These are phyloP conservation scores for Mormyrus lacerda DNA, from an alignment of 2,113 vertebrate genomes.

Conservation along the genomic window DNA sequence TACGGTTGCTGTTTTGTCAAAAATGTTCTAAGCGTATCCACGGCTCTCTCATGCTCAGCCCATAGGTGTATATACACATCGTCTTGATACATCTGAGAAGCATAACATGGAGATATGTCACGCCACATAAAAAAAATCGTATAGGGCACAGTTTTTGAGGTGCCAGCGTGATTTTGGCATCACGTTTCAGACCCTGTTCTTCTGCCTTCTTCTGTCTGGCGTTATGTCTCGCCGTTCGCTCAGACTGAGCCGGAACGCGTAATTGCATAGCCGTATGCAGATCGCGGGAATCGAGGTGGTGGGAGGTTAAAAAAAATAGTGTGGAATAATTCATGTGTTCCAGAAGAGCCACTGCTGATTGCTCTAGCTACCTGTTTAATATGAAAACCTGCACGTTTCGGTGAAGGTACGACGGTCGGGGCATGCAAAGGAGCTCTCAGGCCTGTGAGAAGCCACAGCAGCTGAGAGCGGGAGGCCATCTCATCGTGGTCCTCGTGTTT, in stretches of 20 bases:
- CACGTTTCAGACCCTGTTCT: neutral
- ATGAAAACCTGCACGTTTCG: conserved; percentile 24
- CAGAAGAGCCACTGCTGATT: conserved; percentile 24
- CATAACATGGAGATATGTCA: neutral
- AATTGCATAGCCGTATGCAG: conserved; percentile 39
- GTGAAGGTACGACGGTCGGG: conserved; percentile 12
- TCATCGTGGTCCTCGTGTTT: conserved; percentile 50
- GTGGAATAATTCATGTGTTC: conserved; percentile 44
- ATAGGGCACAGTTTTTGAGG: neutral
- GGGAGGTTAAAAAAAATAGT: neutral
- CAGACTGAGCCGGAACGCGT: neutral
- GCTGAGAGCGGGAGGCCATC: conserved; percentile 49
- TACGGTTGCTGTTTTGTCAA: neutral
- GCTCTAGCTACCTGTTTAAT: conserved; percentile 47
- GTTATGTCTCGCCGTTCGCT: conserved; percentile 14
- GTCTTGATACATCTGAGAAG: neutral
- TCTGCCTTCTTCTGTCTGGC: neutral
- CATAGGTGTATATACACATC: neutral
- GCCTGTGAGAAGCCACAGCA: conserved; percentile 48
- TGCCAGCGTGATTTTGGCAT: neutral
- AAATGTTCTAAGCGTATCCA: neutral
- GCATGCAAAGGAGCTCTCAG: conserved; percentile 47
- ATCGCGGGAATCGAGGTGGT: conserved; percentile 10
- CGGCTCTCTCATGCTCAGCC: neutral
- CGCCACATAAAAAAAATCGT: neutral